Conservation (phyloP, 2,888 invertebrate genomes). For the Tinea pellionella region DNA sequence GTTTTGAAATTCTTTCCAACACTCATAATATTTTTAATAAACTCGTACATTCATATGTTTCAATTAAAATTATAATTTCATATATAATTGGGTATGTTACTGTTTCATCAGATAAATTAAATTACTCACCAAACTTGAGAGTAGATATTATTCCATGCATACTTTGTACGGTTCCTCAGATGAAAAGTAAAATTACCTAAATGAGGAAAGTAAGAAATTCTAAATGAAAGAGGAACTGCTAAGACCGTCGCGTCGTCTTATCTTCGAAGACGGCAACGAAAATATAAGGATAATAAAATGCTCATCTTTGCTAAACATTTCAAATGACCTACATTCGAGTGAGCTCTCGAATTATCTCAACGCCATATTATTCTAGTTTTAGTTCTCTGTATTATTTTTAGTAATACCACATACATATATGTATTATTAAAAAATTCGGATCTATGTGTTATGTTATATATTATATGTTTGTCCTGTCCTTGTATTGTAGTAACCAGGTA, state of each 20-base stretch:
- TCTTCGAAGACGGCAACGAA: conserved; percentile 1
- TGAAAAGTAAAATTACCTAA: conserved; percentile 7
- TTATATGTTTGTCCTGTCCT: no score
- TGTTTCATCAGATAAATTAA: background rate
- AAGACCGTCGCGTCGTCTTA: background rate
- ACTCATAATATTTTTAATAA: no score
- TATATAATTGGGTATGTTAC: background rate
- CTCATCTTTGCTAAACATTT: conserved; percentile 7
- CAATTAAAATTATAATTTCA: no score
- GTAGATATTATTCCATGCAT: background rate
- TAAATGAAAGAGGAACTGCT: background rate
- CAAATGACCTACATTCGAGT: conserved; percentile 3
- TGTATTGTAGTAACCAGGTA: no score
- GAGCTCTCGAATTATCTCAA: background rate
- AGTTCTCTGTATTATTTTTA: background rate
- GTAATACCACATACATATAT: background rate
- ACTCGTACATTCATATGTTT: no score
- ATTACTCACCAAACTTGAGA: background rate
- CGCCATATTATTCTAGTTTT: background rate
- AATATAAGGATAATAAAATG: conserved; percentile 9
- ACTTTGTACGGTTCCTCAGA: background rate
- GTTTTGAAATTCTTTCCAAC: no score
- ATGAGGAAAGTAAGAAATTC: conserved; percentile 1
- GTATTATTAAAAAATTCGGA: no score
- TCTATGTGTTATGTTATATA: no score